Conservation (phyloP, 2,888 invertebrate species). For the Achlya flavicornis region DNA sequence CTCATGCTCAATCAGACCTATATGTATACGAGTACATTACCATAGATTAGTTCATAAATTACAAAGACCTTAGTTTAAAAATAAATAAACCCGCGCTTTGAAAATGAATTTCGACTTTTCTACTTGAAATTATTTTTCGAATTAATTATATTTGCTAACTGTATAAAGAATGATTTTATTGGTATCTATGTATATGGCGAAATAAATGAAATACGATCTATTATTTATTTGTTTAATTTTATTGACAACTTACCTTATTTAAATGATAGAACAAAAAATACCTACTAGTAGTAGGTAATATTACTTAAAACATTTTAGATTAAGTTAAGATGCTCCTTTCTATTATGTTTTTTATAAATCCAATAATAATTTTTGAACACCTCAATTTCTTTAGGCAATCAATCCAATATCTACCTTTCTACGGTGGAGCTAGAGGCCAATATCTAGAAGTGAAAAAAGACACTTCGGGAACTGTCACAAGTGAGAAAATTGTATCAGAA, state of each 20-base stretch:
- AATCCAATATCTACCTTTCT: slow-evolving; percentile 84
- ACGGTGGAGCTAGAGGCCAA: slow-evolving; percentile 89
- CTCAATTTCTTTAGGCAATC: slow-evolving; percentile 49
- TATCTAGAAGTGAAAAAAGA: slow-evolving; percentile 85
- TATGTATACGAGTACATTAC: slow-evolving; percentile 77
- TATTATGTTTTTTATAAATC: neutral
- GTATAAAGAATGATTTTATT: slow-evolving; percentile 8
- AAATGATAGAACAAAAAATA: neutral
- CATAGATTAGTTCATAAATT: slow-evolving; percentile 36
- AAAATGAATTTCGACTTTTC: slow-evolving; percentile 67
- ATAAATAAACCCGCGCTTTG: slow-evolving; percentile 26
- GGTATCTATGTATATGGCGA: neutral
- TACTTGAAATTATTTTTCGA: slow-evolving; percentile 73
- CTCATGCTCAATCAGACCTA: slow-evolving; percentile 90
- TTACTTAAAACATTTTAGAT: no score
- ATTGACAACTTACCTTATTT: neutral
- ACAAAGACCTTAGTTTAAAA: neutral
- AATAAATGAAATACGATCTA: neutral
- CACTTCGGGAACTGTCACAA: slow-evolving; percentile 75
- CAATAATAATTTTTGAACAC: slow-evolving; percentile 16
- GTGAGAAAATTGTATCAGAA: slow-evolving; percentile 77
- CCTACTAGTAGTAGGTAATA: no score
- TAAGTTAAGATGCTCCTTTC: neutral
- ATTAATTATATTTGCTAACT: slow-evolving; percentile 23
- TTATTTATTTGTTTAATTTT: neutral